Conservation (phyloP, 2,888 invertebrate genomes). For the Atrina japonica region DNA sequence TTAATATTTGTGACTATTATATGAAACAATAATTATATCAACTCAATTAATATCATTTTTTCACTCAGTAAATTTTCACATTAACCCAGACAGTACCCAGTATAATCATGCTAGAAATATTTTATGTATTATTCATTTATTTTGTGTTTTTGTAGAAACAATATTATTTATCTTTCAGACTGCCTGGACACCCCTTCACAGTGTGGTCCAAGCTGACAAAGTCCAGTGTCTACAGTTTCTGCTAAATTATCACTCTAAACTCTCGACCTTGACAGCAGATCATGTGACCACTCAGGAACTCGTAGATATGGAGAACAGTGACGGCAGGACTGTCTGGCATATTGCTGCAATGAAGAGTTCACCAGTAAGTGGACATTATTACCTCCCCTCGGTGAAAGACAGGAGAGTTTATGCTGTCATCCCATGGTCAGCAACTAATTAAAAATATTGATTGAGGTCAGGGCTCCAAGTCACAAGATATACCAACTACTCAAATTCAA, state of each 20-base stretch:
- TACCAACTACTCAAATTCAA: background rate
- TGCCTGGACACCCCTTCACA: constrained; percentile 74
- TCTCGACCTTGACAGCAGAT: constrained; percentile 16
- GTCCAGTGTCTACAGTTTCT: constrained; percentile 66
- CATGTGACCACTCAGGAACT: constrained; percentile 49
- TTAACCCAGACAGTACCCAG: too few species aligned
- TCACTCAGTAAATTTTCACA: too few species aligned
- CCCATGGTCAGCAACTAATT: too few species aligned
- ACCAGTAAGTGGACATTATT: constrained; percentile 44
- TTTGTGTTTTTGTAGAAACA: too few species aligned
- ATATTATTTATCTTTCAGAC: constrained; percentile 62
- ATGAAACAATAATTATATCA: too few species aligned
- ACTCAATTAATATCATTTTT: too few species aligned
- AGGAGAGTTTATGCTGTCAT: too few species aligned
- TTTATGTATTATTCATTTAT: too few species aligned
- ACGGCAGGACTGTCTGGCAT: constrained; percentile 74
- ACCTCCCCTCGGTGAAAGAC: too few species aligned
- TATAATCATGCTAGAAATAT: too few species aligned
- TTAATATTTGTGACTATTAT: too few species aligned
- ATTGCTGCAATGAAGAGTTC: constrained; percentile 69
- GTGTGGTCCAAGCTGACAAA: constrained; percentile 69
- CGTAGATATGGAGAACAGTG: constrained; percentile 60
- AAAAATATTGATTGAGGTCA: background rate
- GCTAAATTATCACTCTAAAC: constrained; percentile 43
- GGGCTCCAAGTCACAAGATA: too few species aligned